phyloP scores from a whole-genome alignment of 2,888 invertebrate species.

The Agriopis leucophaearia region DNA sequence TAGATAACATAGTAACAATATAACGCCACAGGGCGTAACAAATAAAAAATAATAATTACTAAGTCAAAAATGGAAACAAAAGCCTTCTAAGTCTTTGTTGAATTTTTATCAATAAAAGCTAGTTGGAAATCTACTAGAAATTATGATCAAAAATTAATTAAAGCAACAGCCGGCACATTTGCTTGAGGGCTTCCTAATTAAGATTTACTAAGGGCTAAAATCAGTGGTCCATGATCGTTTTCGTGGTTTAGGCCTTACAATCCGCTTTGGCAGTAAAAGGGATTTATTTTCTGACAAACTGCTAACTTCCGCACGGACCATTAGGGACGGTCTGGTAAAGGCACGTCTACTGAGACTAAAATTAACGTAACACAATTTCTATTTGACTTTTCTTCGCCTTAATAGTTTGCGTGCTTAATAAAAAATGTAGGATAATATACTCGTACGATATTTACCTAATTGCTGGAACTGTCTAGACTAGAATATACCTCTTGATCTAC shows the following conservation, averaged over 20 bases:
- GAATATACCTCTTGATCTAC: not conserved
- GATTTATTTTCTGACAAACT: constrained; percentile 47
- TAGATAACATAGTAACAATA: not conserved
- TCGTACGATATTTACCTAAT: not conserved
- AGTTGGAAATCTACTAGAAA: constrained; percentile 7
- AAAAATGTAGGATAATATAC: not conserved
- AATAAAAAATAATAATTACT: not conserved
- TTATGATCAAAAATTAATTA: constrained; percentile 28
- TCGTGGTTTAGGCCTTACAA: constrained; percentile 37
- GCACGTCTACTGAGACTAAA: constrained; percentile 10
- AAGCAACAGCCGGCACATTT: constrained; percentile 14
- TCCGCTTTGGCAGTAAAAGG: constrained; percentile 43
- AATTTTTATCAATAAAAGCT: not conserved
- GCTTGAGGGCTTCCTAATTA: constrained; percentile 37
- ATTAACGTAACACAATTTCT: not conserved
- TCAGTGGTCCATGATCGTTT: constrained; percentile 41
- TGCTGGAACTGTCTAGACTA: not conserved
- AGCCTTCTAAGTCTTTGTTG: not conserved
- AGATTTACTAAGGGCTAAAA: constrained; percentile 43
- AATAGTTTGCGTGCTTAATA: not conserved
- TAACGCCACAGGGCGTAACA: not conserved
- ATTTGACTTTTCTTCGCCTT: not conserved
- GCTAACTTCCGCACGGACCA: constrained; percentile 39
- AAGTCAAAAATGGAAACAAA: not conserved
- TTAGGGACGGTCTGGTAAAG: constrained; percentile 29